These are phyloP conservation scores for Caenorhabditis briggsae DNA, from an alignment of 1,140 invertebrate species.

Conservation along the genomic window DNA sequence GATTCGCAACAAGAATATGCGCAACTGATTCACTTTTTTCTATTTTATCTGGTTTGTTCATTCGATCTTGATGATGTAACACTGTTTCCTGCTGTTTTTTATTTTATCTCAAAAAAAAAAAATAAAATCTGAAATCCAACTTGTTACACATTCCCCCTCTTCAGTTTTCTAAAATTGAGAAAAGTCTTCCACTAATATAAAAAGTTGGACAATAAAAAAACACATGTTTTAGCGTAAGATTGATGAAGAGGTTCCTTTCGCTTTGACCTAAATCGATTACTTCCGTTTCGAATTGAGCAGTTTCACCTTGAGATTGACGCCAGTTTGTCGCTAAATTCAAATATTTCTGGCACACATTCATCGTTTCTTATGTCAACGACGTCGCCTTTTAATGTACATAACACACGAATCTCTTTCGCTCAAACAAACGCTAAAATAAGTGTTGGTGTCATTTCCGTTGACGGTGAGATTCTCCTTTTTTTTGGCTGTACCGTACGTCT, in stretches of 20 bases:
- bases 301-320: constrained; percentile 50
- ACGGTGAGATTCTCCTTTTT: not conserved
- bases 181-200: not conserved
- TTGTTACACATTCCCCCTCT: not conserved
- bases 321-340: constrained; percentile 49
- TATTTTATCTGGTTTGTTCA: not conserved
- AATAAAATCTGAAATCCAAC: too few relatives aligned
- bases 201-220: not conserved
- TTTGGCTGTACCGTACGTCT: constrained; percentile 17
- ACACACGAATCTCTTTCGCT: not conserved
- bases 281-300: constrained; percentile 6
- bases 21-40: not conserved
- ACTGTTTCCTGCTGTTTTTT: too few relatives aligned
- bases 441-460: constrained; percentile 32
- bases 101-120: too few relatives aligned
- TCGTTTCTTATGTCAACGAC: not conserved
- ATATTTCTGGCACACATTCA: constrained; percentile 41
- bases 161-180: not conserved
- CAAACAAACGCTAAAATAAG: not conserved
- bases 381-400: constrained; percentile 11
- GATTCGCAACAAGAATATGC: constrained; percentile 63
- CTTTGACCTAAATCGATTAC: constrained; percentile 35
- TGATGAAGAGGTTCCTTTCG: not conserved
- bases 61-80: not conserved
- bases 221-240: constrained; percentile 29